Percentiles rank a stretch among this genome's conserved stretches.
These are phyloP conservation scores for Didymodactylos carnosus DNA, from an alignment of 2,888 invertebrate genomes.

Conservation along the genomic window DNA sequence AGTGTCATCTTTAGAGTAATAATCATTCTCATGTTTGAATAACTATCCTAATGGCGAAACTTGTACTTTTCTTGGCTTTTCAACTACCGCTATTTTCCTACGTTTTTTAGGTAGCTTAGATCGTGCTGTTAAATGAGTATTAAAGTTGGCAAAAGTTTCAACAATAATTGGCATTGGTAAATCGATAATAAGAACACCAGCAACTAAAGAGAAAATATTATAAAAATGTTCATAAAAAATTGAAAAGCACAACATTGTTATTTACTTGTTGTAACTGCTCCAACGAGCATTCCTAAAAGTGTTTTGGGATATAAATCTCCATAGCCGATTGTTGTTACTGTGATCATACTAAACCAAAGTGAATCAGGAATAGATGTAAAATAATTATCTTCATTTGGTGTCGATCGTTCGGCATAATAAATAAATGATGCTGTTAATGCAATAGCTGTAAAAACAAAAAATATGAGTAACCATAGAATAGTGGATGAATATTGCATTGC, in stretches of 20 bases:
- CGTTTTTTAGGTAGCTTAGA: slow-evolving; percentile 13
- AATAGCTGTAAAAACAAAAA: slow-evolving; percentile 2
- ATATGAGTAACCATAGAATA: slow-evolving; percentile 4
- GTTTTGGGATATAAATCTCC: slow-evolving; percentile 10
- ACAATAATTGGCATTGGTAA: slow-evolving; percentile 12
- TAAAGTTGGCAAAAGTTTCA: slow-evolving; percentile 11
- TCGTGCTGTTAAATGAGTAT: slow-evolving; percentile 11
- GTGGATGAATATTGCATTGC: not conserved
- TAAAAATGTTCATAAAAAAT: too few relatives aligned
- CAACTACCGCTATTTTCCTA: not conserved
- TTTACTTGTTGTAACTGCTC: not conserved
- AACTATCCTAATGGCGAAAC: too few relatives aligned
- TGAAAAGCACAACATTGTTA: too few relatives aligned
- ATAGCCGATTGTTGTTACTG: slow-evolving; percentile 9
- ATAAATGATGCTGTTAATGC: slow-evolving; percentile 1
- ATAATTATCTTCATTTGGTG: not conserved
- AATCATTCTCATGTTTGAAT: too few relatives aligned
- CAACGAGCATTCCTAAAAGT: slow-evolving; percentile 1
- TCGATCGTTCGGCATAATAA: slow-evolving; percentile 12
- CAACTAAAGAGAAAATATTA: not conserved
- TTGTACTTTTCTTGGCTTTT: not conserved
- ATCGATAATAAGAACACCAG: slow-evolving; percentile 11
- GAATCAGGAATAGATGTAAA: slow-evolving; percentile 5
- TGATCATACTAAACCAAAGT: slow-evolving; percentile 7
- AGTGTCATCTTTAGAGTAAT: too few relatives aligned